Base-by-base conservation (phyloP, 2,888 invertebrate species). In the Dolichomitus sp. region DNA sequence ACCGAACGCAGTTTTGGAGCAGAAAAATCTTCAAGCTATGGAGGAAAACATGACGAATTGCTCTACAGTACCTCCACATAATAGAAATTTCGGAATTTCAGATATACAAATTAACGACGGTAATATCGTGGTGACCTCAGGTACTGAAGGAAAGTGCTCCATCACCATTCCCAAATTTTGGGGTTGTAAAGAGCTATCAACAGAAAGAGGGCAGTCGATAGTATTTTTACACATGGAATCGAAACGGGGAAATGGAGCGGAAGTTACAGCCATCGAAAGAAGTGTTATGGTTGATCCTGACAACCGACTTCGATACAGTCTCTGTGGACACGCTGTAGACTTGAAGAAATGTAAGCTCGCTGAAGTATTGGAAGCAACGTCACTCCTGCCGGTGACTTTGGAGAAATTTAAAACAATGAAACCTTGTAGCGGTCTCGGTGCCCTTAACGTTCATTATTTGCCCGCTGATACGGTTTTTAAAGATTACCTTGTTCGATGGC, bases 341-440 rank as follows among this genome's bases (percentile, higher is more conserved):
- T 19, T 50, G 50, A 42, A 57, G 9, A 42, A 27, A 27, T 70
- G 14, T 40, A n/a, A 54, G 11, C 69, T 70, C 42, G 40, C 69
- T n/a, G 27, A 30, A 17, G 12, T 17, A n/a, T 33, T 74, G 33
- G 52, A 61, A 30, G 40, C 50, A 12, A 48, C 37, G 17, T 19
- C 12, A 17, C 14, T 12, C 17, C 42, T 68, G 7, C 54, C 50
- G 30, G 27, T 54, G 0, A 45, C 17, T 48, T 66, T 76, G 76
- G 42, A 65, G 30, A 23, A 19, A 30, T 76, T 76, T 7, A 19
- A 76, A 42, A 23, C 40, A 30, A 76, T 68, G 33, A 76, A 57
- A 4, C 0, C 68, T 37, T 68, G 76, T 68, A 23, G 42, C n/a
- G 68, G 76, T 12, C 33, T 76, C n/a, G 76, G 76, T 19, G 42